A percentile compares a stretch with the other conserved stretches of the same genome.
Evolutionary conservation across 2,797 vertebrate genomes (phyloP).

Genomic region (Poeciliopsis infans): DNA sequence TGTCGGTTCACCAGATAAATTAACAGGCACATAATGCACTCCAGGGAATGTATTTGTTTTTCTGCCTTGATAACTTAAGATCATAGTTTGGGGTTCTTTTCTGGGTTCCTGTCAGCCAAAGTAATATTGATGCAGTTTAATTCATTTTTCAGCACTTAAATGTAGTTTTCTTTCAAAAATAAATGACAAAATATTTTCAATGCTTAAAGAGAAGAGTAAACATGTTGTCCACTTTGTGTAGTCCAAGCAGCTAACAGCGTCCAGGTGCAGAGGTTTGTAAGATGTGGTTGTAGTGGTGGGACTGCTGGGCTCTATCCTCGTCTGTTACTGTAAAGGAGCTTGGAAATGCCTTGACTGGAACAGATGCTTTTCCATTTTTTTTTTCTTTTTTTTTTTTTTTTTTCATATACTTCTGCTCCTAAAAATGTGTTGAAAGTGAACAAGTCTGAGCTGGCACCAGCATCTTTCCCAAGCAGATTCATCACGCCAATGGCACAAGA

Average conservation of each 20-base stretch:
- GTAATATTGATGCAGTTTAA: not conserved
- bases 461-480: slow-evolving; percentile 1
- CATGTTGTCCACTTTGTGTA: slow-evolving; percentile 55
- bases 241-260: slow-evolving; percentile 54
- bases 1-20: slow-evolving; percentile 34
- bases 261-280: slow-evolving; percentile 73
- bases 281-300: slow-evolving; percentile 73
- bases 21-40: slow-evolving; percentile 10
- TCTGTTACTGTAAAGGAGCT: slow-evolving; percentile 55
- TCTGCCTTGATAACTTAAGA: not conserved
- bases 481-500: slow-evolving; percentile 7
- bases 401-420: not conserved
- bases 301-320: slow-evolving; percentile 70
- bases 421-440: slow-evolving; percentile 41
- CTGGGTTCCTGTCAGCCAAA: not conserved
- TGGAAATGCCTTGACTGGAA: slow-evolving; percentile 56
- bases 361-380: slow-evolving; percentile 17
- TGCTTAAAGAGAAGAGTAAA: not conserved
- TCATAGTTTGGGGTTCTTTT: not conserved
- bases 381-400: not conserved
- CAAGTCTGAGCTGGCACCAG: not conserved
- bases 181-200: not conserved
- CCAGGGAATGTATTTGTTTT: no score
- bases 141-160: not conserved
- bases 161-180: not conserved